A percentile compares a stretch with the other conserved stretches of the same genome.
These are phyloP conservation scores for Heliothis subflexa DNA, from an alignment of 1,140 invertebrate genomes.

Conservation along the genomic window DNA sequence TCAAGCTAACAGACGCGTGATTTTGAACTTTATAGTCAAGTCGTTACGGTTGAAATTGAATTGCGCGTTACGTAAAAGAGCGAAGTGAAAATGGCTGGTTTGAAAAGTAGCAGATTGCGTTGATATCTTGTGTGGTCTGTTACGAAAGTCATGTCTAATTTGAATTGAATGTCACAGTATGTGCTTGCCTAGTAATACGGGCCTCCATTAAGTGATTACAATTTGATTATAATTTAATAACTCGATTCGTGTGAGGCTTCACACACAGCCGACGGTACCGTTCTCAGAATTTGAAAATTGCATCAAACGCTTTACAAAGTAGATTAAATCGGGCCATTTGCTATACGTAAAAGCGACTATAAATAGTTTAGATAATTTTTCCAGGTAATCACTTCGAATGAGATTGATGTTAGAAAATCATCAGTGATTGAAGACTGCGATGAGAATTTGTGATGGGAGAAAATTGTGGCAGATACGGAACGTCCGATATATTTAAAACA, in stretches of 20 bases:
- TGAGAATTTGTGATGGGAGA: no score
- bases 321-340: no score
- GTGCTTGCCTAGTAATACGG: neutral
- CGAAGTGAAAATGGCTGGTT: slow-evolving; percentile 3
- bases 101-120: neutral
- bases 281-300: neutral
- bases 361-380: no score
- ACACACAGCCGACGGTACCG: neutral
- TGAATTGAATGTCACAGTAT: slow-evolving; percentile 6
- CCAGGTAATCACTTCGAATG: no score
- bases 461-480: no score
- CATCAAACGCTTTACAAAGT: neutral
- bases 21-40: neutral
- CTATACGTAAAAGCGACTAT: no score
- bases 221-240: neutral
- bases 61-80: neutral
- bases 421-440: no score
- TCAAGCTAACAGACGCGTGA: neutral
- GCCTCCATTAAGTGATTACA: neutral
- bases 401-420: no score
- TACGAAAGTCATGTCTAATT: slow-evolving; percentile 2
- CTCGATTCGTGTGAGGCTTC: neutral
- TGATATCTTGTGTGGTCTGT: slow-evolving; percentile 21
- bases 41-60: neutral
- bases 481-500: no score